Percentiles rank a stretch among this genome's conserved stretches.
These are phyloP conservation scores for Pycnonotus jocosus DNA, from an alignment of 2,113 vertebrate species.

Conservation along the genomic window DNA sequence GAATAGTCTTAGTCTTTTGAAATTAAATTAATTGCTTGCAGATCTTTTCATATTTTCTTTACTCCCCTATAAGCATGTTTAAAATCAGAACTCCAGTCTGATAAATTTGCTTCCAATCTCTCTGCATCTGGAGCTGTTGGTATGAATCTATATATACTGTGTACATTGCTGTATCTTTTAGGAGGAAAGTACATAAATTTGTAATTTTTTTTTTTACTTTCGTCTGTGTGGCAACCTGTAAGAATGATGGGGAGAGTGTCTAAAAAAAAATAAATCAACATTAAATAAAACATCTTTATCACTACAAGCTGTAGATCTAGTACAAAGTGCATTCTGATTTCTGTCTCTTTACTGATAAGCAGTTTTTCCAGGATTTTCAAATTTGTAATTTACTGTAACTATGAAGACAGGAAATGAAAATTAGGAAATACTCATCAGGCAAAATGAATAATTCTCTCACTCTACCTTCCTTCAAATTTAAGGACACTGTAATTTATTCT, in stretches of 20 bases:
- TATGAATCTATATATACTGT: too few relatives aligned
- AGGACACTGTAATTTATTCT: constrained; percentile 50
- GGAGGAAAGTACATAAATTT: neutral
- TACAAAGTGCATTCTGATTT: neutral
- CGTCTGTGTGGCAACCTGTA: neutral
- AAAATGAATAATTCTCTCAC: constrained; percentile 47
- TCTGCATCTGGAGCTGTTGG: neutral
- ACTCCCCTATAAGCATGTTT: neutral
- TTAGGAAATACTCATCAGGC: constrained; percentile 27
- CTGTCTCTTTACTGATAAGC: neutral
- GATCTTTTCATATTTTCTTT: neutral
- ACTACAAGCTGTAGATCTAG: neutral
- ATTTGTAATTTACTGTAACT: constrained; percentile 41
- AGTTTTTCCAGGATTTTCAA: constrained; percentile 33
- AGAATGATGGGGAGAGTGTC: neutral
- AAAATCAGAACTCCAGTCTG: neutral
- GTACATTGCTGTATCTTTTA: neutral
- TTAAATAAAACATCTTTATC: neutral
- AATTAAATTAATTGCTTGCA: neutral
- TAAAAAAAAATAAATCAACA: neutral
- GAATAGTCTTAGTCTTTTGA: neutral
- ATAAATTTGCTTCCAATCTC: neutral
- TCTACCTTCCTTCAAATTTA: constrained; percentile 47
- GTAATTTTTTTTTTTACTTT: neutral
- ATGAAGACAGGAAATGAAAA: constrained; percentile 48